phyloP scores from a whole-genome alignment of 2,888 invertebrate species.

The Drosophila longiperda region DNA sequence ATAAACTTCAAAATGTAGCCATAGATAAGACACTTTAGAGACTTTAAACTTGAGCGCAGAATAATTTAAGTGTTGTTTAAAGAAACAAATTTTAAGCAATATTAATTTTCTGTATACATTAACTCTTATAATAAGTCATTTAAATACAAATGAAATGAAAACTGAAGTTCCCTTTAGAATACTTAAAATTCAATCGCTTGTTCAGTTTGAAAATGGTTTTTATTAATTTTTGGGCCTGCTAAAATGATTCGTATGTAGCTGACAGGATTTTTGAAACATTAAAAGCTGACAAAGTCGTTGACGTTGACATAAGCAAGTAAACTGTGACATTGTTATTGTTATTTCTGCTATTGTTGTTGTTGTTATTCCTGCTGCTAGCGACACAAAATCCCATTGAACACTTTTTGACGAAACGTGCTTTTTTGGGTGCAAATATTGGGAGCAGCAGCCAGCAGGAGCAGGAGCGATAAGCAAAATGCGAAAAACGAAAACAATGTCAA shows the following conservation, averaged over 20 bases:
- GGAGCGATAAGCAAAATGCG: slow-evolving; percentile 8
- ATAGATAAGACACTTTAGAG: no score
- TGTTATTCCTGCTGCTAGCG: slow-evolving; percentile 25
- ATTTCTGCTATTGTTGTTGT: slow-evolving; percentile 5
- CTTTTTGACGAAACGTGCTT: slow-evolving; percentile 56
- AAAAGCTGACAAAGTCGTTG: slow-evolving; percentile 57
- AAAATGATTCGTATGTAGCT: slow-evolving; percentile 19
- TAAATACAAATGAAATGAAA: no score
- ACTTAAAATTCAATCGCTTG: neutral
- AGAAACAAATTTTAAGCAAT: no score
- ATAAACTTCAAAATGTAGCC: no score
- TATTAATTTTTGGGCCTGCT: slow-evolving; percentile 27
- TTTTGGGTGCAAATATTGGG: slow-evolving; percentile 21
- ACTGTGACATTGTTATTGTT: slow-evolving; percentile 32
- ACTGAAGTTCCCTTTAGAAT: neutral
- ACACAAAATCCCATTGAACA: slow-evolving; percentile 58
- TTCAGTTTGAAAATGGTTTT: neutral
- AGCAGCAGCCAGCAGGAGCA: slow-evolving; percentile 10
- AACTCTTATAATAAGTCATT: no score
- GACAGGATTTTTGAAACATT: slow-evolving; percentile 34
- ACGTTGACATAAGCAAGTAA: slow-evolving; percentile 54
- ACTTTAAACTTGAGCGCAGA: no score
- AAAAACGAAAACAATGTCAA: slow-evolving; percentile 72
- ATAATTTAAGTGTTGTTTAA: no score
- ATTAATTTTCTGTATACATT: no score